Conservation (phyloP, 2,113 vertebrate species). For the Dascyllus trimaculatus region DNA sequence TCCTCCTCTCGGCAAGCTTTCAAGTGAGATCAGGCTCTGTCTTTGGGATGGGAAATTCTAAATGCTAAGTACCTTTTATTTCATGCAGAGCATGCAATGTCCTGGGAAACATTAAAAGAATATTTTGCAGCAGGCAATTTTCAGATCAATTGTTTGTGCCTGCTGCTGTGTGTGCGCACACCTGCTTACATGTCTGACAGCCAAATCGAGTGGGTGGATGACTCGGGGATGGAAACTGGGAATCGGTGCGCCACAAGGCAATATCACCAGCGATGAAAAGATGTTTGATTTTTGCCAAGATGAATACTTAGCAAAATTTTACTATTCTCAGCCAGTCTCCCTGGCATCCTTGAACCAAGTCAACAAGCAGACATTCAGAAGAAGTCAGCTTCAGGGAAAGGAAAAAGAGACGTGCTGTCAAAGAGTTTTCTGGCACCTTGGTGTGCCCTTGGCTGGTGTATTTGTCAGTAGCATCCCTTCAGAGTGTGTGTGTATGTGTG, state of each 20-base stretch:
- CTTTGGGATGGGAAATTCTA: conserved; percentile 13
- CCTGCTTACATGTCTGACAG: conserved; percentile 39
- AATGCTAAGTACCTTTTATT: conserved; percentile 3
- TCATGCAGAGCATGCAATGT: conserved; percentile 4
- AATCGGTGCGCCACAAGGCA: conserved; percentile 33
- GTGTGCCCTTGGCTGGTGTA: conserved; percentile 63
- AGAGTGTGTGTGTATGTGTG: conserved; percentile 18
- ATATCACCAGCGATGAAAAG: conserved; percentile 35
- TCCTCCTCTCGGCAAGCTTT: conserved; percentile 21
- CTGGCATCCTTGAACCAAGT: conserved; percentile 43
- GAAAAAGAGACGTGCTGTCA: conserved; percentile 62
- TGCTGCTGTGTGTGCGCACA: conserved; percentile 29
- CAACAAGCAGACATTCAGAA: conserved; percentile 65
- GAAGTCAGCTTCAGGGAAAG: conserved; percentile 49
- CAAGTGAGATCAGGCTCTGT: conserved; percentile 1
- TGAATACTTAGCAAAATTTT: conserved; percentile 35
- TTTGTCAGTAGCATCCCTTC: conserved; percentile 48
- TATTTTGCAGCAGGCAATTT: conserved; percentile 37
- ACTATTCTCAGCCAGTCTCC: conserved; percentile 41
- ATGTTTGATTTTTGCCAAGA: conserved; percentile 46
- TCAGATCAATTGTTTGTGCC: conserved; percentile 42
- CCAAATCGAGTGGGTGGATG: conserved; percentile 13
- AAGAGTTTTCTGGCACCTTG: conserved; percentile 67
- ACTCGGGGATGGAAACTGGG: conserved; percentile 19
- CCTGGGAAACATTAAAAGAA: conserved; percentile 41